Base-by-base conservation (phyloP, 30 jellyfish, hydroid and myxozoan species). In the Mastigias papua region DNA sequence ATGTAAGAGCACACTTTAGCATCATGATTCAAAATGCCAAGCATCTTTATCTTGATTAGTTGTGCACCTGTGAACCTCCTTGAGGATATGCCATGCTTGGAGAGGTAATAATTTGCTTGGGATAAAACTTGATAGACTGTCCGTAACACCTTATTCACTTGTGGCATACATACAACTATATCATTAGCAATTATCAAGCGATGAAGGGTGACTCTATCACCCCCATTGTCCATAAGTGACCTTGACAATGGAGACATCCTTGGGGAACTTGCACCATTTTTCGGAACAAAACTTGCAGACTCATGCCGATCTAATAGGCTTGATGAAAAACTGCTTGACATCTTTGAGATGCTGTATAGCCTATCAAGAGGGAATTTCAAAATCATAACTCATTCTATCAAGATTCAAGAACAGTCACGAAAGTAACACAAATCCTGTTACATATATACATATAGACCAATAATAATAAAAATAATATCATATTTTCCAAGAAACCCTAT, bases 11-110 rank as follows among this genome's bases (percentile, higher is more conserved):
- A 95, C 9, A 95, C 99, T 74, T 95, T 95, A 4, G 99, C 99
- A 69, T 95, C 99, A 48, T 95, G 99, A 27, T 94, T 94, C 17
- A 95, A 78, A 32, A 95, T 89, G 25, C 99, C 99, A 21, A 95
- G 91, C 99, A 95, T 95, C 67, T 95, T 95, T 48, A 95, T 90
- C 57, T 94, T 96, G 63, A 95, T 95, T 25, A 95, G 88, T 79
- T 95, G 99, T 23, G 99, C 99, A 5, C 99, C 99, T 0, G 99
- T 74, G 73, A 90, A 95, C 37, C 99, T 88, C 69, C 99, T 76
- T 33, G 99, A 95, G 25, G 97, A 81, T 15, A 95, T 95, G 35
- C 97, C 99, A 86, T 95, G 97, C 81, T 95, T 95, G 46, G 99
- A 95, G 10, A 95, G 86, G 78, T 95, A 95, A 73, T 95, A 95